These are phyloP conservation scores for Phengaris alcon DNA, from an alignment of 2,888 invertebrate genomes.

Conservation along the genomic window DNA sequence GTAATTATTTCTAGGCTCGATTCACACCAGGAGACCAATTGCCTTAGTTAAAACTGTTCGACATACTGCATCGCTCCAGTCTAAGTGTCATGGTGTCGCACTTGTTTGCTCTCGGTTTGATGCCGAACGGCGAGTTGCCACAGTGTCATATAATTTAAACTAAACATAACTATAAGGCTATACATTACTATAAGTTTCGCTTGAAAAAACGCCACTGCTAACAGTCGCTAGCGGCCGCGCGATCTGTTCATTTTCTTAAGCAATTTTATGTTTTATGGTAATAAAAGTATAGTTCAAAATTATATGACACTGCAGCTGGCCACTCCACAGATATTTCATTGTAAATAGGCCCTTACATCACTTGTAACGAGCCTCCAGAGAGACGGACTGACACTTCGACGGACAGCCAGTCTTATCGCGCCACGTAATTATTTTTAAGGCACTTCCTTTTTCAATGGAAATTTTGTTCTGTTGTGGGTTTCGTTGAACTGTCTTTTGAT, in stretches of 20 bases:
- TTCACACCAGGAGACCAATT: background rate
- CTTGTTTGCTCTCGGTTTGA: background rate
- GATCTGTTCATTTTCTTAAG: background rate
- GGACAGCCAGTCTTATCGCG: slow-evolving; percentile 13
- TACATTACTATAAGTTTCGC: too few species aligned
- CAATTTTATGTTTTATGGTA: too few species aligned
- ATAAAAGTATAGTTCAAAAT: background rate
- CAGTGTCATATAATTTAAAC: too few species aligned
- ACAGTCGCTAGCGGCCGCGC: too few species aligned
- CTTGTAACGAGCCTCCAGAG: slow-evolving; percentile 9
- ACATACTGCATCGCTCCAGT: background rate
- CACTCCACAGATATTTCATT: background rate
- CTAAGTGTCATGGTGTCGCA: background rate
- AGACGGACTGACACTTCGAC: slow-evolving; percentile 20
- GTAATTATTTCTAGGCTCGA: slow-evolving; percentile 3
- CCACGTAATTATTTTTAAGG: slow-evolving; percentile 21
- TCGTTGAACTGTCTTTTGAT: background rate
- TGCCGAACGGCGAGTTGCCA: background rate
- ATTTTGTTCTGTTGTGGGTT: slow-evolving; percentile 6
- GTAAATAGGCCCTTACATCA: background rate
- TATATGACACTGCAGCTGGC: background rate
- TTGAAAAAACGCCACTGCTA: too few species aligned
- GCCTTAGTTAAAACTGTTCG: background rate
- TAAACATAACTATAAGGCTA: too few species aligned
- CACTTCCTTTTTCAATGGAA: background rate